A percentile compares a stretch with the other conserved stretches of the same genome.
These are phyloP conservation scores for Sesia apiformis DNA, from an alignment of 2,888 invertebrate species.

Conservation along the genomic window DNA sequence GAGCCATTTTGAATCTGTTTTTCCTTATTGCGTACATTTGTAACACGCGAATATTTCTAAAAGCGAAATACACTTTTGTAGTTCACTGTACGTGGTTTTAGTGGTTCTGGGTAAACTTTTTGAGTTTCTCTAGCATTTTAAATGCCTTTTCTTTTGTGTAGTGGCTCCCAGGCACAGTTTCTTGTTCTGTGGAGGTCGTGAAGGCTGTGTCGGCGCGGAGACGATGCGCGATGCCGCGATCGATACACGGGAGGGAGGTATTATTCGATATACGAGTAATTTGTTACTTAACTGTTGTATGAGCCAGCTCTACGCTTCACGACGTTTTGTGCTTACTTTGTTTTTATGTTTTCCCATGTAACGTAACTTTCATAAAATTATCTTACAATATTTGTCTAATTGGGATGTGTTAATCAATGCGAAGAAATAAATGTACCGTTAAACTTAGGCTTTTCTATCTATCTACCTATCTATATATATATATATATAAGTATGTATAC, in stretches of 20 bases:
- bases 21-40: conserved; percentile 12
- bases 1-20: conserved; percentile 39
- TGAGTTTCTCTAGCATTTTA: conserved; percentile 35
- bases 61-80: conserved; percentile 2
- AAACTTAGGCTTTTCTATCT: no score
- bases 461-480: no score
- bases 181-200: conserved; percentile 23
- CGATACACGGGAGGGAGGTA: conserved; percentile 29
- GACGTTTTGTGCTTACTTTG: no score
- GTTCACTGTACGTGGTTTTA: not conserved
- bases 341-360: no score
- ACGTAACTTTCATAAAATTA: no score
- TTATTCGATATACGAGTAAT: not conserved
- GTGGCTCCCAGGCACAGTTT: conserved; percentile 42
- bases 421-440: no score
- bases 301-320: no score
- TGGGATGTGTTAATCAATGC: no score
- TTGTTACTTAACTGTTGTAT: no score
- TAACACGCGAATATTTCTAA: not conserved
- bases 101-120: conserved; percentile 17
- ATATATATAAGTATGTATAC: no score
- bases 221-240: conserved; percentile 50
- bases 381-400: no score
- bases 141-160: conserved; percentile 32
- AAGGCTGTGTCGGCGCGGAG: conserved; percentile 26